Base-by-base conservation (phyloP, 2,797 vertebrate species). In the Rhyacichthys aspro region DNA sequence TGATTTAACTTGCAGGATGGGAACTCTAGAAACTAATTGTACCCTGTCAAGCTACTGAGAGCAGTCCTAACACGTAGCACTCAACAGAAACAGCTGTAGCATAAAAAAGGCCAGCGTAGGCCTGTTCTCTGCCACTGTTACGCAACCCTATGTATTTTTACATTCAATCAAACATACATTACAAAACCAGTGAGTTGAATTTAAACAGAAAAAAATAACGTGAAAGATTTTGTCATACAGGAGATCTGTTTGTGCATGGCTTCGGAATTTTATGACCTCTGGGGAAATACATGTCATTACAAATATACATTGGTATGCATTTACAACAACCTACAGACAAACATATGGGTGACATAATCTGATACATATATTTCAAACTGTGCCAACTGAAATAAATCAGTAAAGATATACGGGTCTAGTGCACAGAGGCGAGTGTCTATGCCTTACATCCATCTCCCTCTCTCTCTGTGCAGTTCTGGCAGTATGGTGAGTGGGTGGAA, bases 401-500 rank as follows among this genome's bases (percentile, higher is more conserved):
- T 11, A 11, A 38, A 38, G 5, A 12, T 11, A 38, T 38, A 5
- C 12, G 10, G 9, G 37, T 38, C 37, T 38, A 39, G 49, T 53
- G 17, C 19, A 32, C 18, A 33, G 33, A 5, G 19, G 55, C 50
- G 14, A 59, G 56, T 70, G 72, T 52, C 73, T 28, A 5, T 28
- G 23, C 23, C 23, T 67, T 64, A 18, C 9, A 58, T 56, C 63
- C 54, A 32, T 17, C 36, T 36, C 32, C 70, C 15, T 59, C 32
- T 71, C 15, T 59, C 45, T 19, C 57, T 45, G n/a, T 69, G 60
- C 60, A 94, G 93, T 93, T 94, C 90, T 94, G 93, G 93, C 93
- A 92, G 91, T 94, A 94, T 85, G 93, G 94, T 63, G 89, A 91
- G 84, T 94, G 94, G 93, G 87, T 93, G 81, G 93, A 94, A 79